A percentile compares a stretch with the other conserved stretches of the same genome.
phyloP scores from a whole-genome alignment of 2,797 vertebrate genomes.

The Menidia menidia region DNA sequence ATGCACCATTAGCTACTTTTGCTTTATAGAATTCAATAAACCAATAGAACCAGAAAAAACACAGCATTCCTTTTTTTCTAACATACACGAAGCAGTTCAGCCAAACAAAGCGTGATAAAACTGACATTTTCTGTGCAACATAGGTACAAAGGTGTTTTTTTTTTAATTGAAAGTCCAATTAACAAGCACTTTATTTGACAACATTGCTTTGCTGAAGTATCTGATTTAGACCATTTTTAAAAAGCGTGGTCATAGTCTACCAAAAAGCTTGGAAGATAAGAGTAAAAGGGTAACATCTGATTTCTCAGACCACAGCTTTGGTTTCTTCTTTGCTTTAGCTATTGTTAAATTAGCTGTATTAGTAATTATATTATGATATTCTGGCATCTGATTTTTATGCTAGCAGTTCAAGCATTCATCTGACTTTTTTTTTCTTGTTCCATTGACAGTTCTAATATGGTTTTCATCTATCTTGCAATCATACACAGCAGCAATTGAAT shows the following conservation, averaged over 20 bases:
- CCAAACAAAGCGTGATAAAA: not conserved
- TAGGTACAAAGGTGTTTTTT: too few relatives aligned
- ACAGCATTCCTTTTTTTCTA: conserved; percentile 12
- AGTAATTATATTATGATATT: not conserved
- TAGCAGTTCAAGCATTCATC: not conserved
- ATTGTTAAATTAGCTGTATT: not conserved
- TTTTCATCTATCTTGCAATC: not conserved
- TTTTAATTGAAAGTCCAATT: too few relatives aligned
- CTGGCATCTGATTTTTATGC: too few relatives aligned
- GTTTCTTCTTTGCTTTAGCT: not conserved
- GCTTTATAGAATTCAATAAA: conserved; percentile 19
- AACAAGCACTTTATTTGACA: not conserved
- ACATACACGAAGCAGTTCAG: not conserved
- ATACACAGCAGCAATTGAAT: not conserved
- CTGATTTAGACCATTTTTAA: too few relatives aligned
- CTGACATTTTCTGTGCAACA: conserved; percentile 2
- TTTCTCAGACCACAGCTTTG: not conserved
- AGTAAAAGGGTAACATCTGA: too few relatives aligned
- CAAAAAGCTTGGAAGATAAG: too few relatives aligned
- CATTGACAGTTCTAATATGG: too few relatives aligned
- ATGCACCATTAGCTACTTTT: not conserved
- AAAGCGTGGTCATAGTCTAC: too few relatives aligned
- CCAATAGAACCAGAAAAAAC: not conserved
- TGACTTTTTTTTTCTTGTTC: too few relatives aligned
- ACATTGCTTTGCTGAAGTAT: not conserved